Evolutionary conservation across 2,888 invertebrate species (phyloP), one percentile per base, ranked within the genome.

Genomic region (Volucella inflata): DNA sequence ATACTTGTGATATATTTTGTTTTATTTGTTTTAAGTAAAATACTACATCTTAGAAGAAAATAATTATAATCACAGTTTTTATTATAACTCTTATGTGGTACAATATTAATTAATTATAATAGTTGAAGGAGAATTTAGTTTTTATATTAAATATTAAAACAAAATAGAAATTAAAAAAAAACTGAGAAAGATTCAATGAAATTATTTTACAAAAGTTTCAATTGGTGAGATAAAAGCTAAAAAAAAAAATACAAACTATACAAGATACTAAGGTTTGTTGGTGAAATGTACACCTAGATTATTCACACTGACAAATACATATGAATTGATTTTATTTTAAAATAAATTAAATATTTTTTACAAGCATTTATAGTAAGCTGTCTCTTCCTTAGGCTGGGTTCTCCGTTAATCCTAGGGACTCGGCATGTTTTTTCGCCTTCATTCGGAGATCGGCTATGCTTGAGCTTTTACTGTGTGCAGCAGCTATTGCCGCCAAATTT

Each of bases 391-490:
- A 89, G 76, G 87, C 87, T 17, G 87, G 80, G 71, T 88, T 89
- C 74, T 91, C 91, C 11, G 91, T 88, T 36, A 92, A 87, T 59
- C 92, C 97, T 68, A 98, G 93, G 0, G 98, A 97, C 88, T 98
- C 98, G 40, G 98, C 96, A 92, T 98, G 98, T 89, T 97, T 95
- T 91, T 97, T 95, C 17, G 98, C 98, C 92, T 98, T 98, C 87
- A 98, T 94, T 89, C 98, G 94, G 74, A 98, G 94, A 93, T 98
- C 98, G 0, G 98, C 98, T 91, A 98, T 98, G 91, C 98, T 98
- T 17, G 97, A 98, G 89, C 97, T 96, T 92, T 97, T 96, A 89
- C 96, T 96, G 82, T 96, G 95, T 14, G 96, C 96, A n/a, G 95
- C 95, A 9, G 96, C 95, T 55, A 97, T 94, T 2, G 96, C 95